Conservation (phyloP, 2,888 invertebrate genomes). For the Macrosoma leucophasiata region DNA sequence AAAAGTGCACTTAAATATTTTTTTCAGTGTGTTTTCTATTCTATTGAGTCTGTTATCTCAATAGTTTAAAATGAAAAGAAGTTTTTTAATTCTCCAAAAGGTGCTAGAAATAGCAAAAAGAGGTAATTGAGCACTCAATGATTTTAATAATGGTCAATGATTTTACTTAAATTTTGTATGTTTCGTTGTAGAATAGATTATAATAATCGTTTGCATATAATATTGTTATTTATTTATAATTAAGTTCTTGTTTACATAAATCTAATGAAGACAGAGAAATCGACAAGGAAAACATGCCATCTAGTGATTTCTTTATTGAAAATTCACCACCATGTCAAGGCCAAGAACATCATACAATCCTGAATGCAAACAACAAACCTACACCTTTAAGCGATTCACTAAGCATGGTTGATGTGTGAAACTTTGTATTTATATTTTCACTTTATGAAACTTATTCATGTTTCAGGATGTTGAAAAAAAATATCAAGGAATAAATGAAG, state of each 20-base stretch:
- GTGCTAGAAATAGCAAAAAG: slow-evolving; percentile 1
- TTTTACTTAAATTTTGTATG: too few relatives aligned
- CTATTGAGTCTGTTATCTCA: slow-evolving; percentile 4
- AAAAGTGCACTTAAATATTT: too few relatives aligned
- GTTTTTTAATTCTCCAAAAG: slow-evolving; percentile 2
- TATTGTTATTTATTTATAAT: too few relatives aligned
- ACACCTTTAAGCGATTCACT: too few relatives aligned
- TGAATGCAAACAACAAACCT: too few relatives aligned
- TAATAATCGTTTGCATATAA: too few relatives aligned
- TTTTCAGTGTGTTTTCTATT: slow-evolving; percentile 1
- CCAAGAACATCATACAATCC: too few relatives aligned
- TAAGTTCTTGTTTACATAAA: slow-evolving; percentile 1
- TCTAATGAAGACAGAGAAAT: slow-evolving; percentile 1
- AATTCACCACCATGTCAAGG: slow-evolving; percentile 16
- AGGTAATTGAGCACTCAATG: slow-evolving; percentile 2
- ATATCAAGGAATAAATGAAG: too few relatives aligned
- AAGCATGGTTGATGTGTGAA: too few relatives aligned
- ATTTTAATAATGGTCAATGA: background rate
- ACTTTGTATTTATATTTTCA: too few relatives aligned
- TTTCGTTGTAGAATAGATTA: background rate
- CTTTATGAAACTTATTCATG: too few relatives aligned
- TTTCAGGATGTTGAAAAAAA: too few relatives aligned
- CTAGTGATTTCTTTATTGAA: slow-evolving; percentile 13
- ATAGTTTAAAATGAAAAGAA: slow-evolving; percentile 4
- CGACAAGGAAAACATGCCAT: slow-evolving; percentile 10